Percentiles rank a stretch among this genome's conserved stretches.
Evolutionary conservation across 1,140 invertebrate genomes (phyloP).

Genomic region (Apis mellifera): Amel_HAv3.1 CM009937.2:8807001-8807500

Average conservation of each 20-base stretch:
- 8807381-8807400: conserved; percentile 60
- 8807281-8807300: conserved; percentile 71
- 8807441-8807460: conserved; percentile 66
- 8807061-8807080: conserved; percentile 55
- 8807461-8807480: conserved; percentile 63
- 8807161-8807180: conserved; percentile 55
- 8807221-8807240: conserved; percentile 66
- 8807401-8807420: conserved; percentile 51
- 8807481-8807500: conserved; percentile 53
- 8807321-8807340: conserved; percentile 73
- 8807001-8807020: conserved; percentile 81
- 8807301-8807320: conserved; percentile 38
- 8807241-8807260: conserved; percentile 79
- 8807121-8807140: conserved; percentile 36
- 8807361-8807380: conserved; percentile 74
- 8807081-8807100: conserved; percentile 49
- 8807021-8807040: conserved; percentile 75
- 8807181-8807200: conserved; percentile 55
- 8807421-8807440: conserved; percentile 51
- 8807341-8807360: conserved; percentile 71
- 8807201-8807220: conserved; percentile 62
- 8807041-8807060: conserved; percentile 48
- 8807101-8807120: conserved; percentile 29
- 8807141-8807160: conserved; percentile 55
- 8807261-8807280: conserved; percentile 79